Evolutionary conservation across 37 sponge, comb jelly and placozoan genomes (phyloP).

Genomic region (Ephydatia muelleri): DNA sequence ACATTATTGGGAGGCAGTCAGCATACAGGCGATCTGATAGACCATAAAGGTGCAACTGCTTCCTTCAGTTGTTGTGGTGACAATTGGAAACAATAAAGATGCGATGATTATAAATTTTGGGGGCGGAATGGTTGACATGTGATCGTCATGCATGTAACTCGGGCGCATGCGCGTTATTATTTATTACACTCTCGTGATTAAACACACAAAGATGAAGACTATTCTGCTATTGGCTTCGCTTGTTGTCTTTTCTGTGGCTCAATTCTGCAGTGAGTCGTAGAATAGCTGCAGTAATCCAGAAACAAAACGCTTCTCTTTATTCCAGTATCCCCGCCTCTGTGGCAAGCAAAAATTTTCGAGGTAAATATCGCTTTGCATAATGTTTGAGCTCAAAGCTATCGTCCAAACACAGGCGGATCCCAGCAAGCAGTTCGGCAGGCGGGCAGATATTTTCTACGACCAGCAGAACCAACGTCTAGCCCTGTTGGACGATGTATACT

Average conservation of each 20-base stretch:
- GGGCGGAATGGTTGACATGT: background rate
- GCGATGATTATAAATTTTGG: too few species aligned
- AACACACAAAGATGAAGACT: background rate
- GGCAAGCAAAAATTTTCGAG: conserved; percentile 27
- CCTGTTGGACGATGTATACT: conserved; percentile 13
- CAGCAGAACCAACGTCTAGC: conserved; percentile 2
- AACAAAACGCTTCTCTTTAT: background rate
- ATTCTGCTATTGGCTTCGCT: conserved; percentile 3
- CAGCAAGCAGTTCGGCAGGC: conserved; percentile 7
- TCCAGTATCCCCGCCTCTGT: conserved; percentile 38
- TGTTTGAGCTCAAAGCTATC: background rate
- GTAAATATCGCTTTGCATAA: conserved; percentile 6
- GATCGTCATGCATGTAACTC: background rate
- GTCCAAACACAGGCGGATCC: conserved; percentile 45
- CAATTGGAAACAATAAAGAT: too few species aligned
- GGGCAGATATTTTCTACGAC: conserved; percentile 42
- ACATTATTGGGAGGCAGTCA: too few species aligned
- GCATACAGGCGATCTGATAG: too few species aligned
- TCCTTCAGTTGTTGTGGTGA: too few species aligned
- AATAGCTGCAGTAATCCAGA: background rate
- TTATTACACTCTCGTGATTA: background rate
- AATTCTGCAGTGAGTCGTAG: conserved; percentile 15
- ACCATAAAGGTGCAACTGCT: too few species aligned
- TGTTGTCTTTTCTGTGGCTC: background rate
- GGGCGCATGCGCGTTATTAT: background rate